Conservation (phyloP, 1,140 invertebrate species). For the Manduca sexta region DNA sequence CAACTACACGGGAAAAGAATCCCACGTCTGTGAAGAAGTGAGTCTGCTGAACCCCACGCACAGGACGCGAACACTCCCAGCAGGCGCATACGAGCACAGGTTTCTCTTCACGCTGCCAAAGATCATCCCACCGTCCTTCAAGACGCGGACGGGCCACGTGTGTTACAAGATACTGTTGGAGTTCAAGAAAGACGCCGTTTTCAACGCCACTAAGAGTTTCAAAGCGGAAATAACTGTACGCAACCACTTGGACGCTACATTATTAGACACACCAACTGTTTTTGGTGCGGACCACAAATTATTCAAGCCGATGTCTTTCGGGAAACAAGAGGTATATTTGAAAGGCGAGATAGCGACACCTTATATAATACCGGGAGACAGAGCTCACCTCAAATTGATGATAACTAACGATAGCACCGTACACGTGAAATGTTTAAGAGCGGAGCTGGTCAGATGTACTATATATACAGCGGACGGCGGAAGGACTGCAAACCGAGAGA, state of each 20-base stretch:
- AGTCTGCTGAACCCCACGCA: too few species aligned
- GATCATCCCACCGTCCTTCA: too few species aligned
- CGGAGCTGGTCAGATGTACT: neutral
- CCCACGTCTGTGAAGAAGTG: too few species aligned
- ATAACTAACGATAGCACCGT: conserved; percentile 25
- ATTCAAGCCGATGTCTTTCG: neutral
- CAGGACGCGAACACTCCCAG: too few species aligned
- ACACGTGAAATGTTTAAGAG: neutral
- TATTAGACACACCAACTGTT: neutral
- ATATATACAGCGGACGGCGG: neutral
- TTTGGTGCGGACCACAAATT: neutral
- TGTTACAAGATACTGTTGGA: too few species aligned
- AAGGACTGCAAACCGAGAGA: neutral
- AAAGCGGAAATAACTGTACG: neutral
- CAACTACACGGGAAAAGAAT: too few species aligned
- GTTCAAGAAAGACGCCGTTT: neutral
- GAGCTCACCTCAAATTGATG: neutral
- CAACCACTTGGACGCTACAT: neutral
- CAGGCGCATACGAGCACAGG: too few species aligned
- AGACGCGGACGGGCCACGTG: too few species aligned
- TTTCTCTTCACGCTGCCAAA: too few species aligned
- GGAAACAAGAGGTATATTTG: neutral
- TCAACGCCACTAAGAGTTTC: neutral
- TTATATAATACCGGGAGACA: neutral
- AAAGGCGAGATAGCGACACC: neutral